Base-by-base conservation (phyloP, 1,140 invertebrate species). In the Rhopalosiphum padi region DNA sequence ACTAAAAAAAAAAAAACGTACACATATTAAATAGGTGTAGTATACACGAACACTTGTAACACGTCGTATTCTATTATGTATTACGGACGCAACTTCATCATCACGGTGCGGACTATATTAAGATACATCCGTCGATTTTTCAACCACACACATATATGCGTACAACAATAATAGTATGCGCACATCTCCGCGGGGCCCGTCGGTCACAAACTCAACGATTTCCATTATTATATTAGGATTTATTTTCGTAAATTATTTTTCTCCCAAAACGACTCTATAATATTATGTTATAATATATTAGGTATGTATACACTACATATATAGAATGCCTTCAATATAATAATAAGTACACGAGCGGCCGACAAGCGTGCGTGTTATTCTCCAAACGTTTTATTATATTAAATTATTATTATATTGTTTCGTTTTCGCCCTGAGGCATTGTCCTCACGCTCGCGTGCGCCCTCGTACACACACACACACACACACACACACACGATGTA, bases 391-490 rank as follows among this genome's bases (percentile, higher is more conserved):
- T 77, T 77, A 77, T 77, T 68, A 68, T 68, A 68, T 68, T 68
- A 68, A n/a, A 23, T 55, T 90, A 30, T 90, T 90, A 55, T 90
- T 90, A 53, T 90, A 41, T 87, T 48, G 86, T 91, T 53, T 85
- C 30, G 25, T 85, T 92, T 92, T 92, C 77, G 91, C 82, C 91
- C 77, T 35, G 35, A 92, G 48, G 82, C 77, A 92, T 92, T 92
- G 46, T 85, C 82, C 46, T 37, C 82, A 35, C 46, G 23, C 43
- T 22, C 35, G 68, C 22, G 15, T 37, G 43, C 53, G 37, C n/a
- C 23, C n/a, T 90, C 60, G 5, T 22, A 55, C 43, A 55, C 88
- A 23, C 23, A 68, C 53, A 46, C 46, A 46, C 46, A 46, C 46
- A 68, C 53, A 53, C 9, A 41, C 41, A 41, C 41, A 41, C 41